Percentiles rank a stretch among this genome's conserved stretches.
Evolutionary conservation across 1,140 invertebrate species (phyloP).

Genomic region (Gryon sp.): DNA sequence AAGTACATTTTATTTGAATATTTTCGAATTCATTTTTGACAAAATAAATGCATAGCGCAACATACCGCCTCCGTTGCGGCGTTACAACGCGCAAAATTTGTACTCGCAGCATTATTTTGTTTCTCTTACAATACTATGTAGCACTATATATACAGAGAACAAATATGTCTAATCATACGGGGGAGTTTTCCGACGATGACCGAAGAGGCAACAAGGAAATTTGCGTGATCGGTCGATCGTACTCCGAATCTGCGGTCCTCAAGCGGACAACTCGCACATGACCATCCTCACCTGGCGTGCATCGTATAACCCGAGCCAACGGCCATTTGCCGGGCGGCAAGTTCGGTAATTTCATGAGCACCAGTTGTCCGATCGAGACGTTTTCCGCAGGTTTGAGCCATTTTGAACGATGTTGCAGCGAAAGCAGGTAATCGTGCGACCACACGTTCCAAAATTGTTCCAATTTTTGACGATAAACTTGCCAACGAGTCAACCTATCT

Average conservation of each 20-base stretch:
- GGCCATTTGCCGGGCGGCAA: constrained; percentile 14
- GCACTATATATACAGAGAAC: too few species aligned
- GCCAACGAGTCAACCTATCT: background rate
- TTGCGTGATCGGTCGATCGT: background rate
- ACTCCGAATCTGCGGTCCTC: background rate
- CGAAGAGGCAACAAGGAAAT: background rate
- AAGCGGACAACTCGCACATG: background rate
- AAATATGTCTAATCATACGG: too few species aligned
- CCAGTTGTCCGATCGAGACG: background rate
- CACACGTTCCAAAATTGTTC: constrained; percentile 10
- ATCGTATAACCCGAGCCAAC: background rate
- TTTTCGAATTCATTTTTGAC: too few species aligned
- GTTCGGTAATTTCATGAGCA: constrained; percentile 1
- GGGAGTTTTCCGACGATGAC: too few species aligned
- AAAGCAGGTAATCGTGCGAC: background rate
- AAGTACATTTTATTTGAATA: too few species aligned
- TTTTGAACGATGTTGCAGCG: constrained; percentile 10
- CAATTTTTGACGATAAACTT: background rate
- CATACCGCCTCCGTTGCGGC: too few species aligned
- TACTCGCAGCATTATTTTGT: too few species aligned
- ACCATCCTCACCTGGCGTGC: constrained; percentile 1
- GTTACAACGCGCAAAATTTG: too few species aligned
- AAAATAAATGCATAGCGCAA: too few species aligned
- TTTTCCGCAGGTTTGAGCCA: background rate
- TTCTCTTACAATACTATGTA: too few species aligned